A percentile compares a stretch with the other conserved stretches of the same genome.
These are phyloP conservation scores for Alcis repandata DNA, from an alignment of 2,888 invertebrate species.

Conservation along the genomic window DNA sequence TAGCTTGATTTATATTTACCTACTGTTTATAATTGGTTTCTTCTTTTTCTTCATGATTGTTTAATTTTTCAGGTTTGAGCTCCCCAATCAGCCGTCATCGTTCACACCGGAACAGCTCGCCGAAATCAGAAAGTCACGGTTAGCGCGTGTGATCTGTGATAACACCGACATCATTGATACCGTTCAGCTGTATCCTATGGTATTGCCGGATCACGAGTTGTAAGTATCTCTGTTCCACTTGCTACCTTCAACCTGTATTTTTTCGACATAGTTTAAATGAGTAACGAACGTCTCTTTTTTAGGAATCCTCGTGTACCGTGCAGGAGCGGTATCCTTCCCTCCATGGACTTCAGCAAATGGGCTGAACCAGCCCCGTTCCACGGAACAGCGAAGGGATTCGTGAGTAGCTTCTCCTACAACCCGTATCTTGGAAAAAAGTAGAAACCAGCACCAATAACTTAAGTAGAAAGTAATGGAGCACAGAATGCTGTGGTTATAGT, in stretches of 20 bases:
- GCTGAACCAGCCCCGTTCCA: slow-evolving; percentile 89
- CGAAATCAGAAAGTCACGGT: slow-evolving; percentile 92
- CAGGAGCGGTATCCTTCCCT: slow-evolving; percentile 94
- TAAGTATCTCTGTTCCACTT: slow-evolving; percentile 82
- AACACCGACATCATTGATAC: slow-evolving; percentile 97
- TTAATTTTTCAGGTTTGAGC: slow-evolving; percentile 89
- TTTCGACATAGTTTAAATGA: neutral
- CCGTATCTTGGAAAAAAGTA: slow-evolving; percentile 81
- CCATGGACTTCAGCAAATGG: slow-evolving; percentile 96
- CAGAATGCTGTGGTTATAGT: slow-evolving; percentile 44
- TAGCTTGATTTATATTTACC: neutral
- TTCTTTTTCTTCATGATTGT: slow-evolving; percentile 1
- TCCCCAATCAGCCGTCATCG: slow-evolving; percentile 96
- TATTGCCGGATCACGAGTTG: slow-evolving; percentile 97
- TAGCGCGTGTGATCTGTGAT: slow-evolving; percentile 95
- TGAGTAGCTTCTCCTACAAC: slow-evolving; percentile 88
- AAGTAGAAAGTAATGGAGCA: slow-evolving; percentile 24
- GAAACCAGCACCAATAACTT: slow-evolving; percentile 64
- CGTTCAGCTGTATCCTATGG: slow-evolving; percentile 96
- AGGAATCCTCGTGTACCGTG: slow-evolving; percentile 98
- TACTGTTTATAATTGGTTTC: neutral
- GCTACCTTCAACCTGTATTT: neutral
- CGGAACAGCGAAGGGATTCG: slow-evolving; percentile 86
- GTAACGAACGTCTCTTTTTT: slow-evolving; percentile 53
- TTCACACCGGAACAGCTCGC: slow-evolving; percentile 95